These are phyloP conservation scores for Syrmaticus mikado DNA, from an alignment of 2,113 vertebrate species.

Conservation along the genomic window DNA sequence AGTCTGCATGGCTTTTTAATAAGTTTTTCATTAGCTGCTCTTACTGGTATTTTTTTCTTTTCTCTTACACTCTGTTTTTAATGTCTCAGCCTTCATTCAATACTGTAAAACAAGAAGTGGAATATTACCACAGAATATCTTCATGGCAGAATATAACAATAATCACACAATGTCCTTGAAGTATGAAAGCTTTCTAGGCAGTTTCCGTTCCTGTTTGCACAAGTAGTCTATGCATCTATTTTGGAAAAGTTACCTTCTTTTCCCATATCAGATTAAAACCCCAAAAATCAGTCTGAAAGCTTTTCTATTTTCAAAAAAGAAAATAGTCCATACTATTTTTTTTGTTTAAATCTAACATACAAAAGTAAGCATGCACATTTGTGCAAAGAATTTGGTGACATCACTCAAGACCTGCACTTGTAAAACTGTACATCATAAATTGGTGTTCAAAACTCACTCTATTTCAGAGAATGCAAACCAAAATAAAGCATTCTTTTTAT, in stretches of 20 bases:
- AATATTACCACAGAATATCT: not conserved
- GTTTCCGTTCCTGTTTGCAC: not conserved
- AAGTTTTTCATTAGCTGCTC: conserved; percentile 52
- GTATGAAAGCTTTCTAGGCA: conserved; percentile 7
- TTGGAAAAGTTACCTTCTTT: not conserved
- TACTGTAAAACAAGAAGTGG: not conserved
- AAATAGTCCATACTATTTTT: not conserved
- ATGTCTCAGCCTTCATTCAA: conserved; percentile 8
- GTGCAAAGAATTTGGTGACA: not conserved
- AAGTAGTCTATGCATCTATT: not conserved
- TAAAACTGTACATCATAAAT: not conserved
- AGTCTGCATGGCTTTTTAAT: conserved; percentile 15
- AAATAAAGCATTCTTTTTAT: not conserved
- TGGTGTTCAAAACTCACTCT: not conserved
- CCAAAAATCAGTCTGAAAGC: not conserved
- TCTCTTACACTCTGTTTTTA: not conserved
- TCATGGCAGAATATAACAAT: conserved; percentile 1
- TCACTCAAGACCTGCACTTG: not conserved
- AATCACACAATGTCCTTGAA: conserved; percentile 24
- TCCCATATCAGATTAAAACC: not conserved
- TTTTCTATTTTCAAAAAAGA: not conserved
- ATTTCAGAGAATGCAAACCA: not conserved
- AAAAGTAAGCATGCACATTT: not conserved
- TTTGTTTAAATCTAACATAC: not conserved
- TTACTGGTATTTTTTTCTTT: conserved; percentile 31